These are phyloP conservation scores for Apostichopus japonicus DNA, from an alignment of 35 echinoderm and acorn worm species.

Conservation along the genomic window DNA sequence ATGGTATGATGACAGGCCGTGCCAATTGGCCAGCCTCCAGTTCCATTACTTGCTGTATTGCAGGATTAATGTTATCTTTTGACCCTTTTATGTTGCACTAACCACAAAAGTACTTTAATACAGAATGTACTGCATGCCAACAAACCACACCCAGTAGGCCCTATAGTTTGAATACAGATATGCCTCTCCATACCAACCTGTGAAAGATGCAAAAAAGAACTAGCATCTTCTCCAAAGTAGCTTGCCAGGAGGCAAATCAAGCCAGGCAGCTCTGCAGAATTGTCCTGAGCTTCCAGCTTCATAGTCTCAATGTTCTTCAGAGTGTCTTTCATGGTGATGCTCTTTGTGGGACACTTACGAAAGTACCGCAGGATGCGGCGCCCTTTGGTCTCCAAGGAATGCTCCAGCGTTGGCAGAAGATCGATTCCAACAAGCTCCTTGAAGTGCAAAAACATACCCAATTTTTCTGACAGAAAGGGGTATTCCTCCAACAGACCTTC, in stretches of 20 bases:
- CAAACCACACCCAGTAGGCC: no score
- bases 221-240: constrained; percentile 17
- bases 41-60: no score
- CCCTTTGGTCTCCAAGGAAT: background rate
- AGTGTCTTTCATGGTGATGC: background rate
- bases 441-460: background rate
- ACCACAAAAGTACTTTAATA: no score
- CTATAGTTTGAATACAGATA: constrained; percentile 1
- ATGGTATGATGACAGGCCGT: no score
- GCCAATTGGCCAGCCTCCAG: no score
- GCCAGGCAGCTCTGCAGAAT: constrained; percentile 4
- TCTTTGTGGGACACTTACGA: background rate
- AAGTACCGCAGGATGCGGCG: constrained; percentile 10
- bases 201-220: constrained; percentile 13
- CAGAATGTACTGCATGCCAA: no score
- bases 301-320: background rate
- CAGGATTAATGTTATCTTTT: no score
- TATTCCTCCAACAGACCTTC: background rate
- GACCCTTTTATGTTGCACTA: no score
- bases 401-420: background rate
- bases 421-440: background rate
- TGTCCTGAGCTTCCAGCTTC: background rate
- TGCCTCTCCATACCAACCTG: background rate
- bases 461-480: background rate
- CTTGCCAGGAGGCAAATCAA: background rate